Conservation (phyloP, 2,888 invertebrate species). For the Lathronympha strigana region DNA sequence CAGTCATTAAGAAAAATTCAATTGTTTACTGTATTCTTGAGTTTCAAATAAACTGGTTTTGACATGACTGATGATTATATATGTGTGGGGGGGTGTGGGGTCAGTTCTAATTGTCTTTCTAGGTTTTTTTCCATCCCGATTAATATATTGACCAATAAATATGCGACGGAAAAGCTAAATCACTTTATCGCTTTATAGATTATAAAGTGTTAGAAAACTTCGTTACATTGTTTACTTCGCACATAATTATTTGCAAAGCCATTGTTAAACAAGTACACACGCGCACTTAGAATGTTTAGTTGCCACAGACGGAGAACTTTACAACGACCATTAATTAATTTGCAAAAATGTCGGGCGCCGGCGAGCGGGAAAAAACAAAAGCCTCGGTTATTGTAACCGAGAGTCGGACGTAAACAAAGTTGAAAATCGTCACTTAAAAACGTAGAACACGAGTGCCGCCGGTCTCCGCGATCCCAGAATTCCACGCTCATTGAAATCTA, state of each 20-base stretch:
- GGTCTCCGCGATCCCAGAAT: conserved; percentile 66
- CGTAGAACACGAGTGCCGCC: conserved; percentile 62
- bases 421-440: conserved; percentile 73
- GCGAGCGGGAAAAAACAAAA: conserved; percentile 56
- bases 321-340: conserved; percentile 60
- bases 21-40: too few relatives aligned
- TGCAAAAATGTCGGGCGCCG: conserved; percentile 53
- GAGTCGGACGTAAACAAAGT: conserved; percentile 67
- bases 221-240: conserved; percentile 2
- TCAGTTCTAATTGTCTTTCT: too few relatives aligned
- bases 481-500: conserved; percentile 75
- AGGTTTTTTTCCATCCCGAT: too few relatives aligned
- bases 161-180: neutral
- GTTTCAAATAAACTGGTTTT: too few relatives aligned
- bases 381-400: conserved; percentile 59
- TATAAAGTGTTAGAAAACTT: conserved; percentile 3
- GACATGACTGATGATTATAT: too few relatives aligned
- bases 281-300: conserved; percentile 37
- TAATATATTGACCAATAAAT: too few relatives aligned
- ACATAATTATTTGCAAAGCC: conserved; percentile 12
- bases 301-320: conserved; percentile 24
- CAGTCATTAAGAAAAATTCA: too few relatives aligned
- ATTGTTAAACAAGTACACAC: conserved; percentile 18
- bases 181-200: neutral
- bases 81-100: too few relatives aligned